Conservation (phyloP, 2,113 vertebrate species). For the Nannospalax galili region DNA sequence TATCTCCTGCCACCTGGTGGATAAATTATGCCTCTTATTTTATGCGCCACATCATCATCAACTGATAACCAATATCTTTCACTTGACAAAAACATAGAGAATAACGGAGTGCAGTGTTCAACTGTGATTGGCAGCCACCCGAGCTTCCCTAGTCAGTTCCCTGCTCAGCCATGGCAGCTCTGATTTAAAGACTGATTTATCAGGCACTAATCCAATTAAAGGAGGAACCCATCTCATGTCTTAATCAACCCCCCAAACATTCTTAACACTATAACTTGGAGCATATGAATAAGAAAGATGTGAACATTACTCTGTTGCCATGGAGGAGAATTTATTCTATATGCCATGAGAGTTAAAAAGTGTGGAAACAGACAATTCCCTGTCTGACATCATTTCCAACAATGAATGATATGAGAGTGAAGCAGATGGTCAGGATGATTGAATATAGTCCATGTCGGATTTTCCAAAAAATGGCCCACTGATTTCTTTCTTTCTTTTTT, state of each 20-base stretch:
- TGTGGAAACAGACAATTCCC: not conserved
- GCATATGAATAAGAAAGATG: not conserved
- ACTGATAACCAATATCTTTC: not conserved
- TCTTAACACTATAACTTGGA: not conserved
- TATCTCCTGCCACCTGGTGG: not conserved
- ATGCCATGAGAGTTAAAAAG: not conserved
- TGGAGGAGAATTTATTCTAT: not conserved
- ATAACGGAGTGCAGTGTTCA: not conserved
- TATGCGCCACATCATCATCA: not conserved
- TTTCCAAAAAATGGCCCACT: not conserved
- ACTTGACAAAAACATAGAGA: not conserved
- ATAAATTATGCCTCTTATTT: not conserved
- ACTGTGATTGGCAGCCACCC: too few relatives aligned
- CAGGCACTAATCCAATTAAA: not conserved
- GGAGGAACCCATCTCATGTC: not conserved
- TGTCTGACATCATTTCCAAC: not conserved
- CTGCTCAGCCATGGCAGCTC: not conserved
- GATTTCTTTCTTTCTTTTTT: not conserved
- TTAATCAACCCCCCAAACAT: accelerated
- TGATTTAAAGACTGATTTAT: not conserved
- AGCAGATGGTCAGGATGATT: not conserved
- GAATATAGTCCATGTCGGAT: not conserved
- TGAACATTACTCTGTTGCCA: not conserved
- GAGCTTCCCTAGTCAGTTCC: accelerated
- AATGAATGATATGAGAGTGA: not conserved